Evolutionary conservation across 2,888 invertebrate genomes (phyloP).

Genomic region (Drosophila formosana): DNA sequence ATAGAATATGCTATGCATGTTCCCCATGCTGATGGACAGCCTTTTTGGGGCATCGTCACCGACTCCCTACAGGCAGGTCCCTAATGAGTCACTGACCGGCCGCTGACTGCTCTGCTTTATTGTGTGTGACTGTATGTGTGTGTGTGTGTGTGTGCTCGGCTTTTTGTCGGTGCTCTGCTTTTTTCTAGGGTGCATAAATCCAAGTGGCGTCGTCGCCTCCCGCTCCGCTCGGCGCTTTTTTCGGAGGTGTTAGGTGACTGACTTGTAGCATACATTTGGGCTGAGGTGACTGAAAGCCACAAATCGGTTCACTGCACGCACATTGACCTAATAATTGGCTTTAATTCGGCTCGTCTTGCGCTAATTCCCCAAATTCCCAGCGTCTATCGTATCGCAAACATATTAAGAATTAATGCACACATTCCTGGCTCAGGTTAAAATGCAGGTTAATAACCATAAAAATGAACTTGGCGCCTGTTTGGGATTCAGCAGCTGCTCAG

Average conservation of each 20-base stretch:
- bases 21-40: constrained; percentile 20
- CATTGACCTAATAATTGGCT: constrained; percentile 73
- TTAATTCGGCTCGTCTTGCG: constrained; percentile 21
- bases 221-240: constrained; percentile 20
- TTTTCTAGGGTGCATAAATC: constrained; percentile 34
- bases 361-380: constrained; percentile 1
- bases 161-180: background rate
- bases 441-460: constrained; percentile 8
- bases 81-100: constrained; percentile 73
- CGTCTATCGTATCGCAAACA: constrained; percentile 24
- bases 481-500: background rate
- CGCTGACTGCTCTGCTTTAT: constrained; percentile 28
- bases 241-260: constrained; percentile 37
- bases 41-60: constrained; percentile 17
- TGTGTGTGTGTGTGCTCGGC: background rate
- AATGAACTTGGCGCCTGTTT: background rate
- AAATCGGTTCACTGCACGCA: constrained; percentile 63
- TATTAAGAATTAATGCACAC: constrained; percentile 5
- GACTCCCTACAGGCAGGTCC: constrained; percentile 20
- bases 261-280: constrained; percentile 66
- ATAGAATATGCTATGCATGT: constrained; percentile 36
- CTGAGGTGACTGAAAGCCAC: constrained; percentile 31
- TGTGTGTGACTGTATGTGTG: background rate
- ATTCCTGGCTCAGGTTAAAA: background rate
- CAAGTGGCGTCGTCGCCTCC: constrained; percentile 22